phyloP scores from a whole-genome alignment of 2,888 invertebrate genomes.

The Acrobasis consociella region DNA sequence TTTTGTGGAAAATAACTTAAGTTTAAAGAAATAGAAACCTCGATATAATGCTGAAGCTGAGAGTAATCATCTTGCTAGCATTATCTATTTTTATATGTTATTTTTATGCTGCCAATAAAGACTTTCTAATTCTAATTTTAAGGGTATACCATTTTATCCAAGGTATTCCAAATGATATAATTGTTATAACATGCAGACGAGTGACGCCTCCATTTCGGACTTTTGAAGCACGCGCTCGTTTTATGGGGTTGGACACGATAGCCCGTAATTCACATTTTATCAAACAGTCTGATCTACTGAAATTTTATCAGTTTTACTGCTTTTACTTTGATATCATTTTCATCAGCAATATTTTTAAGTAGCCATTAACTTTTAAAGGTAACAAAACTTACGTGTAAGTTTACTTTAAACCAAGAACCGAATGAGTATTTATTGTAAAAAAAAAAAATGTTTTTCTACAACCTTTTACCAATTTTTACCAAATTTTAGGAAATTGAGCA shows the following conservation, averaged over 20 bases:
- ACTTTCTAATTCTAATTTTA: too few relatives aligned
- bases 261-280: slow-evolving; percentile 11
- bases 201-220: slow-evolving; percentile 5
- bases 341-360: neutral
- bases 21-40: too few relatives aligned
- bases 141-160: too few relatives aligned
- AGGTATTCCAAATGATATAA: neutral
- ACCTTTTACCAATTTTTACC: neutral
- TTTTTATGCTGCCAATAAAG: too few relatives aligned
- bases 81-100: too few relatives aligned
- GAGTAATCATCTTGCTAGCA: too few relatives aligned
- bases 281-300: slow-evolving; percentile 7
- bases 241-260: slow-evolving; percentile 16
- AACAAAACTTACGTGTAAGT: neutral
- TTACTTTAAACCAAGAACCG: neutral
- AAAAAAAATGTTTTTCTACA: too few relatives aligned
- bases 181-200: neutral
- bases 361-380: neutral
- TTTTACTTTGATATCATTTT: neutral
- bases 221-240: slow-evolving; percentile 2
- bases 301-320: slow-evolving; percentile 1
- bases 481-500: neutral
- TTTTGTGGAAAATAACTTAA: too few relatives aligned
- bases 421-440: neutral
- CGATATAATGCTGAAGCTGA: too few relatives aligned